Conservation (phyloP, 2,113 vertebrate species). For the Myotis lucifugus region DNA sequence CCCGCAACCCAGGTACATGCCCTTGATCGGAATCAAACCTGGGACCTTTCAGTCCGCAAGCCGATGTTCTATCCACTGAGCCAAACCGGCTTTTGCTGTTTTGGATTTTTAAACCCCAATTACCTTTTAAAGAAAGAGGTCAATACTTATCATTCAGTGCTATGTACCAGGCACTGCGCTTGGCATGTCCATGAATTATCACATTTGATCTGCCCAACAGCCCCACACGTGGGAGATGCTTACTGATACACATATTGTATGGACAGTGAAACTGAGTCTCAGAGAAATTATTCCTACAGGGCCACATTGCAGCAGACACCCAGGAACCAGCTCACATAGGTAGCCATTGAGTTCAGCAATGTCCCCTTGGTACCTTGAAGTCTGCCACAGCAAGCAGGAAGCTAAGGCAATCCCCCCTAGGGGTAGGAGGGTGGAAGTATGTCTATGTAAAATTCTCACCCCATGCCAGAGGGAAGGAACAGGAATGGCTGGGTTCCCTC, state of each 20-base stretch:
- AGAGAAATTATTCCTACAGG: background rate
- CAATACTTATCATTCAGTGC: background rate
- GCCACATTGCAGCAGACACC: background rate
- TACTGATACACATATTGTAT: accelerated
- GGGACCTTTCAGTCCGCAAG: too few species aligned
- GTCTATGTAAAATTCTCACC: background rate
- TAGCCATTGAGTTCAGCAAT: background rate
- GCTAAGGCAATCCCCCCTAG: accelerated
- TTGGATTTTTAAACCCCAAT: background rate
- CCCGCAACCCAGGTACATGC: too few species aligned
- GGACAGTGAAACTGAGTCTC: background rate
- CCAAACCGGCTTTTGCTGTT: too few species aligned
- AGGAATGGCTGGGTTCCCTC: too few species aligned
- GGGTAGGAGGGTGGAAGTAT: too few species aligned
- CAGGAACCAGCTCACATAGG: background rate
- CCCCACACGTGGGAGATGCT: too few species aligned
- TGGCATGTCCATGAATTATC: background rate
- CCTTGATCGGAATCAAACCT: too few species aligned
- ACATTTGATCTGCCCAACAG: background rate
- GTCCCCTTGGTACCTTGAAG: background rate
- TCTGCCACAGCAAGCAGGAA: too few species aligned
- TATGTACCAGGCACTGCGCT: background rate
- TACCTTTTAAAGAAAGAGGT: background rate
- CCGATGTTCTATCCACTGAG: too few species aligned
- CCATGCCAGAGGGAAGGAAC: accelerated